A percentile compares a stretch with the other conserved stretches of the same genome.
phyloP scores from a whole-genome alignment of 2,797 vertebrate genomes.

The Melanotaenia pygmaea region DNA sequence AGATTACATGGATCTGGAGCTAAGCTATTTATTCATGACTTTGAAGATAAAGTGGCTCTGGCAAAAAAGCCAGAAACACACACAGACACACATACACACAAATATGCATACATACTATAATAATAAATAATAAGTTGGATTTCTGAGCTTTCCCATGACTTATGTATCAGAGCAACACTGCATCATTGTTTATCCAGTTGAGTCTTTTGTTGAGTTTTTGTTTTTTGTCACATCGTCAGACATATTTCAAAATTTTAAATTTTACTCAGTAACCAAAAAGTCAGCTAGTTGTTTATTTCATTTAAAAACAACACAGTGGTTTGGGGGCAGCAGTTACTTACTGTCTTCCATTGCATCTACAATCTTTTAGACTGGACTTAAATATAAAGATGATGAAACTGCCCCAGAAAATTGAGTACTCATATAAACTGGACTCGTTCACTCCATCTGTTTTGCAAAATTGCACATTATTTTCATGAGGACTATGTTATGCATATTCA shows the following conservation, averaged over 20 bases:
- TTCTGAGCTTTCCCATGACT: slow-evolving; percentile 6
- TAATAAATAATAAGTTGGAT: not conserved
- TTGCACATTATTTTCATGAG: not conserved
- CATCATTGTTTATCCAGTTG: not conserved
- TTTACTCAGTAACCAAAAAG: not conserved
- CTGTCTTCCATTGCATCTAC: not conserved
- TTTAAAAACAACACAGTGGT: not conserved
- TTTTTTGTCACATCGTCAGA: not conserved
- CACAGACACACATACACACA: not conserved
- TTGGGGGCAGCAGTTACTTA: not conserved
- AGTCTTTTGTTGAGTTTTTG: not conserved
- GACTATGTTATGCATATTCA: not conserved
- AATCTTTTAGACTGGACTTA: too few species aligned
- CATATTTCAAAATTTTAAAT: not conserved
- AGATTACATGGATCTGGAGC: slow-evolving; percentile 68
- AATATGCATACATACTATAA: not conserved
- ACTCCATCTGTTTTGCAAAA: not conserved
- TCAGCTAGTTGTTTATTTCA: not conserved
- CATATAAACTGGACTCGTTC: not conserved
- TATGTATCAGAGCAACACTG: not conserved
- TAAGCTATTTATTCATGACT: slow-evolving; percentile 72
- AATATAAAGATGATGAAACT: too few species aligned
- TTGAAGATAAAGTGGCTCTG: slow-evolving; percentile 72
- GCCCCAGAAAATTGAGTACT: not conserved
- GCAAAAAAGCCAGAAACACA: slow-evolving; percentile 46